phyloP scores from a whole-genome alignment of 2,888 invertebrate species.

The Lacanobia wlatinum region DNA sequence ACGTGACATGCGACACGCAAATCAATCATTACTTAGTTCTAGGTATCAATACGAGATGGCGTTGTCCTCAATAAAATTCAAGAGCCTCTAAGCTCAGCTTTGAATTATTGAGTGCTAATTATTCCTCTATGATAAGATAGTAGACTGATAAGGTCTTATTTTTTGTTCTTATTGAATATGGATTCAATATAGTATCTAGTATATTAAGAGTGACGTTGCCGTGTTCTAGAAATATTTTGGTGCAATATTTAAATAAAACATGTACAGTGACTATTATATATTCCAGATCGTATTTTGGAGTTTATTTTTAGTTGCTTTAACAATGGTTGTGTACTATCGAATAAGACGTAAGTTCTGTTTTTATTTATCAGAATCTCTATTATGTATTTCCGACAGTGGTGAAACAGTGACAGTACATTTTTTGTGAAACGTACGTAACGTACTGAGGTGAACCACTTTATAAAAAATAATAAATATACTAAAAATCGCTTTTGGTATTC shows the following conservation, averaged over 20 bases:
- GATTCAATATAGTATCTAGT: constrained; percentile 22
- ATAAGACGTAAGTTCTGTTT: constrained; percentile 40
- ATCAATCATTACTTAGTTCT: neutral
- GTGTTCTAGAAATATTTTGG: neutral
- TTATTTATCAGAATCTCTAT: neutral
- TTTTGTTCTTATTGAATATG: constrained; percentile 15
- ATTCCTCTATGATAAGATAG: constrained; percentile 42
- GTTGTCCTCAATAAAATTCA: neutral
- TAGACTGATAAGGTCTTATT: constrained; percentile 36
- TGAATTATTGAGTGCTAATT: constrained; percentile 24
- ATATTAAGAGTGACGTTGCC: constrained; percentile 7
- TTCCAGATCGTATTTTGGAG: constrained; percentile 48
- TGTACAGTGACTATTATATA: constrained; percentile 40
- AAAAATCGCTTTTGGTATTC: neutral
- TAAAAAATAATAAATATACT: neutral
- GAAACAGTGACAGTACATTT: neutral
- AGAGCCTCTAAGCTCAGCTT: neutral
- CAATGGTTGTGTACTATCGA: constrained; percentile 22
- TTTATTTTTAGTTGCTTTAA: constrained; percentile 13
- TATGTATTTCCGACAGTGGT: neutral
- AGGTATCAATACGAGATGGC: constrained; percentile 20
- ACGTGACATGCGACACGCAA: neutral
- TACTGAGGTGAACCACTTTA: neutral
- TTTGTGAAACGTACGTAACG: neutral
- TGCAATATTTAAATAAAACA: constrained; percentile 12